Percentiles rank a stretch among this genome's conserved stretches.
These are phyloP conservation scores for Sylvilagus bachmani DNA, from an alignment of 2,113 vertebrate genomes.

Conservation along the genomic window DNA sequence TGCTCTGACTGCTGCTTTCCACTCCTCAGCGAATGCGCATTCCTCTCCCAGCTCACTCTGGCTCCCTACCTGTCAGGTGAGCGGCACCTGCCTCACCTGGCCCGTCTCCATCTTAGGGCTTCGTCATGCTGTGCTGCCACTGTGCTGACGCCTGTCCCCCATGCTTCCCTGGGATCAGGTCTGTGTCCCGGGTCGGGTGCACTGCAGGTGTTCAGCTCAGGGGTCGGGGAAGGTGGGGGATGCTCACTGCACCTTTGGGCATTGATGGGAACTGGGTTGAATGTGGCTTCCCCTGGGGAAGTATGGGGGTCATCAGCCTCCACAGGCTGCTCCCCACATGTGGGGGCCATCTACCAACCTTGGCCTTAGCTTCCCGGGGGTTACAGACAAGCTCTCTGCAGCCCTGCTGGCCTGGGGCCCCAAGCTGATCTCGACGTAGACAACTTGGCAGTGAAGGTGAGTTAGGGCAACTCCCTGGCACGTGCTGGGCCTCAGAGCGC, in stretches of 20 bases:
- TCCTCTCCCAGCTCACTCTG: not conserved
- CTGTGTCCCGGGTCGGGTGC: not conserved
- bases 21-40: no score
- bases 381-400: not conserved
- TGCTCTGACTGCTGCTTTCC: no score
- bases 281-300: not conserved
- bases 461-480: not conserved
- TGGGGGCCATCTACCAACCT: not conserved
- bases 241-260: not conserved
- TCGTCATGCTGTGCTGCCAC: not conserved
- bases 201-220: not conserved
- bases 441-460: not conserved
- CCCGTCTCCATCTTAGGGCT: not conserved
- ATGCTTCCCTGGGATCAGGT: not conserved
- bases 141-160: not conserved
- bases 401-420: not conserved
- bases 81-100: not conserved
- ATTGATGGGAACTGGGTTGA: not conserved
- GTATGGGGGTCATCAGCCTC: not conserved
- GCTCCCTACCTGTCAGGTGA: not conserved
- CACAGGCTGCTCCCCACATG: not conserved
- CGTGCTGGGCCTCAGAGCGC: not conserved
- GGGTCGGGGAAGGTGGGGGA: accelerated
- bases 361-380: not conserved
- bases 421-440: not conserved